Evolutionary conservation across 2,113 vertebrate species (phyloP), one percentile per base, ranked within the genome.

Genomic region (Excalfactoria chinensis): DNA sequence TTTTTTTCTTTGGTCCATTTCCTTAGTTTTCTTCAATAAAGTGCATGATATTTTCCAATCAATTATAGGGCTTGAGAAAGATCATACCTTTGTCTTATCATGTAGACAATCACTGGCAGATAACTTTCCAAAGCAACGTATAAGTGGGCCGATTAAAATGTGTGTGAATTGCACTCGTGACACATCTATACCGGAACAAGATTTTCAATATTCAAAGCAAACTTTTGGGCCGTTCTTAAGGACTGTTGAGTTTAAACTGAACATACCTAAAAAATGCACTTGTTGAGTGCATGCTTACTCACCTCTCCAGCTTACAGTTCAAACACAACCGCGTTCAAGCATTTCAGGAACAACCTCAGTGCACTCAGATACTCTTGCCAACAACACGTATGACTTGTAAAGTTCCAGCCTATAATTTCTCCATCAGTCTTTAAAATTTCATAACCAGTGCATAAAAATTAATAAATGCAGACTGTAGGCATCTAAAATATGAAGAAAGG

Each of bases 351-450:
- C 86, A 56, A 5, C 15, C 53, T 66, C 0, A 1, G 40, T 37
- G 20, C 21, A n/a, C 26, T 78, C 28, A 51, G 25, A 46, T 63
- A 49, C 28, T 46, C 56, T 34, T 86, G 35, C 37, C 41, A 80
- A 30, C 10, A 79, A 13, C 8, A 22, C 13, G 4, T 41, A 41
- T 0, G 0, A 53, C 35, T 79, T 56, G 23, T 0, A 32, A 66
- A 53, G 35, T 41, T 62, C 48, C 67, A 91, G 17, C 11, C 15
- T 80, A 64, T 43, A 20, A 26, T 56, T 56, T 76, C 25, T 46
- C 13, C 41, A 37, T 11, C 21, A 13, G 11, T 72, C 71, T 69
- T 78, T 78, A 95, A 78, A 10, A 32, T 59, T 69, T 46, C 43
- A 28, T 67, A 46, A 7, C 7, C 0, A 2, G 34, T 51, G 51